phyloP scores from a whole-genome alignment of 1,140 invertebrate species.

The Tetragnatha versicolor region DNA sequence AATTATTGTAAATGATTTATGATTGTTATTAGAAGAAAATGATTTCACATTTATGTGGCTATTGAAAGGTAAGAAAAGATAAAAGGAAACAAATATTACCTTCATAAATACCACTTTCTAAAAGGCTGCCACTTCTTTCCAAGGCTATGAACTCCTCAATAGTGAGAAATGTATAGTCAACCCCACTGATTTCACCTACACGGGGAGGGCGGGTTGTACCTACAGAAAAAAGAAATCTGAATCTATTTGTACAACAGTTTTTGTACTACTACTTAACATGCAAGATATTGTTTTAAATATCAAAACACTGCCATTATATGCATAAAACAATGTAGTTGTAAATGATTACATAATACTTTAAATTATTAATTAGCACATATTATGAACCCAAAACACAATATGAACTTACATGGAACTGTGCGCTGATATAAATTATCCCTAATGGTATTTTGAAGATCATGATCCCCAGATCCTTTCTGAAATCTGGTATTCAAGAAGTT shows the following conservation, averaged over 20 bases:
- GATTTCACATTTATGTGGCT: too few relatives aligned
- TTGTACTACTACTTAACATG: too few relatives aligned
- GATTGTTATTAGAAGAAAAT: too few relatives aligned
- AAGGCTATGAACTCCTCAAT: constrained; percentile 71
- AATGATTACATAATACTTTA: too few relatives aligned
- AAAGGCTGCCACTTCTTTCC: constrained; percentile 70
- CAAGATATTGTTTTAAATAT: too few relatives aligned
- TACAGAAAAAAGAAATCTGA: constrained; percentile 56
- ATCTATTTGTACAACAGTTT: too few relatives aligned
- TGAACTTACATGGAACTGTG: constrained; percentile 72
- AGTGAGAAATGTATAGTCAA: constrained; percentile 73
- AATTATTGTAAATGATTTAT: too few relatives aligned
- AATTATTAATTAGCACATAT: neutral
- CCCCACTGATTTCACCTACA: constrained; percentile 72
- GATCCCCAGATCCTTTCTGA: constrained; percentile 72
- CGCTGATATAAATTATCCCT: constrained; percentile 75
- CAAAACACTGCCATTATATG: too few relatives aligned
- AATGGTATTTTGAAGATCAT: constrained; percentile 75
- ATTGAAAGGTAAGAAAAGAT: neutral
- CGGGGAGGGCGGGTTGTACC: constrained; percentile 71
- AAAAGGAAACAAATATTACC: constrained; percentile 62
- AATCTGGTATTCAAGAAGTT: constrained; percentile 72
- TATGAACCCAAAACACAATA: neutral
- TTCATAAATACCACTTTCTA: constrained; percentile 75
- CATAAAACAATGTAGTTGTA: too few relatives aligned